Evolutionary conservation across 2,797 vertebrate species (phyloP), one percentile per base, ranked within the genome.

Genomic region (Apodemus agrarius): DNA sequence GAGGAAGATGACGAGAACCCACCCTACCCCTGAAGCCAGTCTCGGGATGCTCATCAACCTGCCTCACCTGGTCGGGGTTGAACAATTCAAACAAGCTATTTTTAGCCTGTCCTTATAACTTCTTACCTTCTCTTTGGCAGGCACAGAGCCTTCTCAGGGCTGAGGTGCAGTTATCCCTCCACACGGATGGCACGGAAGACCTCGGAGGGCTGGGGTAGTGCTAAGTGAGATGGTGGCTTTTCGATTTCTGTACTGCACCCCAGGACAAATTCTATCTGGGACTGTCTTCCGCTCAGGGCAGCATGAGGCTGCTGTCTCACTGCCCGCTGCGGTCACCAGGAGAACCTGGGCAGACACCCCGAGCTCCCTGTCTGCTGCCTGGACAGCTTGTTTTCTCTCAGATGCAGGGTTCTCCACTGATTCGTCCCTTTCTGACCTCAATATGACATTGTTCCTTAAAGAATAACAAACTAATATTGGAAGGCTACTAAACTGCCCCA

Each of bases 391-490:
- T n/a, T 90, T 78, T 29, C 65, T 69, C 13, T 59, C 87, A 57
- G 63, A 87, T 46, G 11, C 1, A 46, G 63, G 3, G 13, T 89
- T 85, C 81, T 75, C 74, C 78, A 74, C 74, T 80, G 46, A 93
- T 78, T n/a, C 43, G 82, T 69, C 74, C 82, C 82, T 74, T 87
- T 40, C 85, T 79, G 67, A 61, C 81, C 90, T 93, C 21, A 31
- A 19, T 6, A 59, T 9, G 37, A 92, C 72, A 72, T 52, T 54
- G 13, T 29, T 79, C 46, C 81, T 86, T 74, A 17, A 89, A 74
- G n/a, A 83, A 83, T 12, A 57, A 57, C 87, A 80, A 78, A 5
- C 37, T 22, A 85, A 74, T 0, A 10, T 0, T 10, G 26, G 69
- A 86, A 22, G 63, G 65, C 29, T 67, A 19, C 75, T 46, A 54